These are phyloP conservation scores for Halcyon leucocephala DNA, from an alignment of 2,797 vertebrate genomes.

Conservation along the genomic window DNA sequence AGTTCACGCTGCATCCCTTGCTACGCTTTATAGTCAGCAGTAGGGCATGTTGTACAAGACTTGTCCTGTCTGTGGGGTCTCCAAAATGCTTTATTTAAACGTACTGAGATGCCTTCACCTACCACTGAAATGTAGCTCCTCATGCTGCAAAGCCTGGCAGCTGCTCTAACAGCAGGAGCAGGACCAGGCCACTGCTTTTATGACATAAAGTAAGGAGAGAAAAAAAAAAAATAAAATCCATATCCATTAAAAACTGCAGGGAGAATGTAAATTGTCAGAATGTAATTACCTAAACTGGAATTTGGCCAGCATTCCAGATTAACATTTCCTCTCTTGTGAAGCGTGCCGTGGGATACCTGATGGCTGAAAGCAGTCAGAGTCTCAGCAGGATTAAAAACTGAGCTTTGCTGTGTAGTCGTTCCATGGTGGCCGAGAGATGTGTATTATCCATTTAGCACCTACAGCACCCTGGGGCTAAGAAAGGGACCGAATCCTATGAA, in stretches of 20 bases:
- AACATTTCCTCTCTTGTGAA: background rate
- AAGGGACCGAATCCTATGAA: background rate
- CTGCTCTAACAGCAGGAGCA: constrained; percentile 38
- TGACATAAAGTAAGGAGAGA: background rate
- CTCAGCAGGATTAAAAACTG: background rate
- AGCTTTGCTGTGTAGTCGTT: background rate
- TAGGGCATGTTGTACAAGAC: background rate
- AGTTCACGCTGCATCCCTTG: background rate
- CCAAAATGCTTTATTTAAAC: background rate
- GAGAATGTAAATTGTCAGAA: constrained; percentile 39
- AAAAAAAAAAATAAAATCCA: background rate
- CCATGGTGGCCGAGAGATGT: background rate
- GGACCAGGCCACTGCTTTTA: background rate
- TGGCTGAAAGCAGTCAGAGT: background rate
- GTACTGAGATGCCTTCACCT: background rate
- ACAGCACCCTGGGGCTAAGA: background rate
- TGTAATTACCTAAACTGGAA: constrained; percentile 42
- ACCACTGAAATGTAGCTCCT: constrained; percentile 3
- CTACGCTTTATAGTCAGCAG: background rate
- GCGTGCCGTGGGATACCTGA: background rate
- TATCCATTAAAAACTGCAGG: constrained; percentile 38
- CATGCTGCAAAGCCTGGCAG: constrained; percentile 5
- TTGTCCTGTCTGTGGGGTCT: background rate
- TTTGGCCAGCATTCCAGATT: constrained; percentile 41
- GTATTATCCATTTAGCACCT: constrained; percentile 8